These are phyloP conservation scores for Sibirionetta formosa DNA, from an alignment of 2,797 vertebrate genomes.

Conservation along the genomic window DNA sequence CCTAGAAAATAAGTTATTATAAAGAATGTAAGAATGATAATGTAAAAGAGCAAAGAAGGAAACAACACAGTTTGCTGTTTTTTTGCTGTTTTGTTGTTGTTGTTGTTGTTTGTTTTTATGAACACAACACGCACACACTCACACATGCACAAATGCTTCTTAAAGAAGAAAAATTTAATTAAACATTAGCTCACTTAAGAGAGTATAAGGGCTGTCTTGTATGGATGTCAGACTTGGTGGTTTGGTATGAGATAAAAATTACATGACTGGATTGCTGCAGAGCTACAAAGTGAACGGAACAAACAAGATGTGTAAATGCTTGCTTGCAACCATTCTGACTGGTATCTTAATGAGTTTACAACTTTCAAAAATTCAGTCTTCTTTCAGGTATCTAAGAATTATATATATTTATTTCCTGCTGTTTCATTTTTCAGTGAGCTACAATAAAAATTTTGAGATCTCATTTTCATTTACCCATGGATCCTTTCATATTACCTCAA, in stretches of 20 bases:
- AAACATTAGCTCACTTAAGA: background rate
- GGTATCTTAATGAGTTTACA: background rate
- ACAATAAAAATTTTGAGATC: background rate
- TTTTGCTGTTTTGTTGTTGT: too few species aligned
- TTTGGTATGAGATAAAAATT: background rate
- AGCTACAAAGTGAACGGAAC: background rate
- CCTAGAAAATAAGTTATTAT: background rate
- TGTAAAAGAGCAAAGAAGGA: background rate
- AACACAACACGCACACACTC: background rate
- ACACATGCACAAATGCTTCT: background rate
- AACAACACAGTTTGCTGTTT: background rate
- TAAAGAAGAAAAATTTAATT: slow-evolving; percentile 32
- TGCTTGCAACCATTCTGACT: background rate
- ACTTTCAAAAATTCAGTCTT: background rate
- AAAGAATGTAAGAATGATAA: background rate
- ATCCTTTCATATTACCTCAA: background rate
- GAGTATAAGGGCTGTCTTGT: background rate
- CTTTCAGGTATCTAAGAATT: background rate
- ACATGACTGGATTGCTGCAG: background rate
- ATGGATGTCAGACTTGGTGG: background rate
- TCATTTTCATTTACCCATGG: background rate
- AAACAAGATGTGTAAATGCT: background rate
- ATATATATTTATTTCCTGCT: background rate
- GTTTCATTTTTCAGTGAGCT: background rate
- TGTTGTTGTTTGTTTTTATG: background rate